Percentiles rank a stretch among this genome's conserved stretches.
Conservation (phyloP, 2,797 vertebrate species). For the Crenuchus spilurus region DNA sequence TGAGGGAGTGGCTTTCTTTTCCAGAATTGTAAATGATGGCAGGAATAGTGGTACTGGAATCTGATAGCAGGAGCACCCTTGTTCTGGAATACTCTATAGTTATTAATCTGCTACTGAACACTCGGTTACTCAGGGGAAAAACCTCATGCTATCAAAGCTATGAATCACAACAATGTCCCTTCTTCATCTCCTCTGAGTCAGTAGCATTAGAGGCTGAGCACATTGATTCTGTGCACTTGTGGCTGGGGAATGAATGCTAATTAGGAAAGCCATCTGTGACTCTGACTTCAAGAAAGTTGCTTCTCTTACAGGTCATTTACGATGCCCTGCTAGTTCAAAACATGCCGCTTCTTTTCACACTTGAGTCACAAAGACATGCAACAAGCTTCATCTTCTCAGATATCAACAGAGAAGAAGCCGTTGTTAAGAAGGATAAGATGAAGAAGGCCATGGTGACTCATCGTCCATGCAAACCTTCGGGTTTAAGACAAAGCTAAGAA, state of each 20-base stretch:
- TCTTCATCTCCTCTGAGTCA: conserved; percentile 19
- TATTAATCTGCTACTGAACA: neutral
- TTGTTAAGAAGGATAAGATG: conserved; percentile 44
- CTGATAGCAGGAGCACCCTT: neutral
- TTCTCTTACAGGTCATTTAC: conserved; percentile 39
- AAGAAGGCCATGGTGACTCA: conserved; percentile 56
- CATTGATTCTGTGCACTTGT: conserved; percentile 2
- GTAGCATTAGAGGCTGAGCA: neutral
- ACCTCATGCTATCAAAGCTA: conserved; percentile 3
- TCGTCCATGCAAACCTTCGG: conserved; percentile 14
- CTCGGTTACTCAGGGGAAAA: neutral
- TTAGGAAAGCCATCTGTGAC: conserved; percentile 63
- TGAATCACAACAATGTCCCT: neutral
- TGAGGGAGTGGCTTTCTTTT: too few relatives aligned
- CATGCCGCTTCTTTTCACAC: conserved; percentile 33
- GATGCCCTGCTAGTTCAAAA: conserved; percentile 33
- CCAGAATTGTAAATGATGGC: too few relatives aligned
- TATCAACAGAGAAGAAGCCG: conserved; percentile 36
- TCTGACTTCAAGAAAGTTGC: conserved; percentile 61
- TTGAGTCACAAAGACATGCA: conserved; percentile 59
- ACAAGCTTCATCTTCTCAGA: conserved; percentile 20
- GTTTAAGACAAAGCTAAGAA: neutral
- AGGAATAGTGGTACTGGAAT: too few relatives aligned
- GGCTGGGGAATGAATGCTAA: conserved; percentile 23
- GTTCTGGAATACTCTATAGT: too few relatives aligned